phyloP scores from a whole-genome alignment of 2,888 invertebrate species.

The Microplitis deprimator region DNA sequence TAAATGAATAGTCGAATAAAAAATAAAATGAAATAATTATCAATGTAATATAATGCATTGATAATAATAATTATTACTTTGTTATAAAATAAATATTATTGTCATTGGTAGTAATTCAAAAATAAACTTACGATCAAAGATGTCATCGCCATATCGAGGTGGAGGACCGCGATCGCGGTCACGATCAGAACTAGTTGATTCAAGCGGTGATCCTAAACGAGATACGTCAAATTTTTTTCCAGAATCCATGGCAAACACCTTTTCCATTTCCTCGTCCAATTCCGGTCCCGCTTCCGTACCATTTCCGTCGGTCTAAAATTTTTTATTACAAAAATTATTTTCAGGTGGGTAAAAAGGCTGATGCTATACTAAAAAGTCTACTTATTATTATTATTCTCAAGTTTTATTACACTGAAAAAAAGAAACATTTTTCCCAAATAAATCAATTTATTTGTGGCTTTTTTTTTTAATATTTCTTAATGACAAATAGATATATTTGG shows the following conservation, averaged over 20 bases:
- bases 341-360: no score
- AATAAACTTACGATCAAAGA: slow-evolving; percentile 65
- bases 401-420: no score
- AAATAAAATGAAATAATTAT: no score
- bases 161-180: slow-evolving; percentile 67
- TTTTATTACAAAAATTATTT: neutral
- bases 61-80: no score
- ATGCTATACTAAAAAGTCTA: neutral
- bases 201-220: slow-evolving; percentile 71
- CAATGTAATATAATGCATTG: no score
- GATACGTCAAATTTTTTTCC: slow-evolving; percentile 77
- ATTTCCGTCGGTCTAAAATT: slow-evolving; percentile 73
- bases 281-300: slow-evolving; percentile 79
- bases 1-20: no score
- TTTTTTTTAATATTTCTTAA: no score
- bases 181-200: slow-evolving; percentile 66
- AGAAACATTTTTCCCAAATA: no score
- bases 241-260: slow-evolving; percentile 83
- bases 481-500: no score
- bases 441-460: no score
- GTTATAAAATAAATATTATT: neutral
- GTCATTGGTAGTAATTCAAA: slow-evolving; percentile 20
- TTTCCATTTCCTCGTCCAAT: slow-evolving; percentile 91
- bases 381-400: no score
- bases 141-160: slow-evolving; percentile 68